Base-by-base conservation (phyloP, 2,113 vertebrate species). In the Brachypodius melanocephalos region DNA sequence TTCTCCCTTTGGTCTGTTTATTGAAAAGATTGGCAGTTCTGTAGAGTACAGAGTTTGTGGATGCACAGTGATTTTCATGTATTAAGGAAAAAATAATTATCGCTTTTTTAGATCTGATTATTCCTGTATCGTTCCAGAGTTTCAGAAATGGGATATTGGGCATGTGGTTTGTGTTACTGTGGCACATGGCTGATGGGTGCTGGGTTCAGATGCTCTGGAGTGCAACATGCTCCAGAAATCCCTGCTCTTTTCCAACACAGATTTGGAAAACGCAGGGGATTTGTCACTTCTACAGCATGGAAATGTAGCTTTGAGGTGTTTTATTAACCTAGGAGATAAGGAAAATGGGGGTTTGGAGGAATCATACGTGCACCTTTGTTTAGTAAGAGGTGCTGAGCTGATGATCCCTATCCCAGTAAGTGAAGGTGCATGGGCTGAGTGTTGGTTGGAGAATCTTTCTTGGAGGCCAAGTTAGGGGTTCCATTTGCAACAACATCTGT, bases 211-310 rank as follows among this genome's bases (percentile, higher is more conserved):
- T 40, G 40, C 32, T 67, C 12, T 43, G 71, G 34, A n/a, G 9
- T 3, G 20, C 19, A 36, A 11, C 1, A 2, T 78, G 34, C 32
- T 72, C 8, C 51, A 42, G 63, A 38, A 71, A 51, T 32, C 9
- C 1, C 0, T 24, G 3, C 2, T 15, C 16, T 31, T 55, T 82
- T 57, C 45, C 55, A 72, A 8, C 16, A 9, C 4, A 1, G 0
- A 0, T 7, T 4, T 29, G 10, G 46, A 77, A 73, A 22, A 10
- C 43, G 6, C 21, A 14, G 1, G 17, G 36, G 16, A 4, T 65
- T 59, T 59, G 5, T 38, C 1, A 16, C 65, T 89, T 73, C 67
- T 93, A 2, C 16, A 4, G 1, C 1, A 2, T 10, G 32, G n/a
- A 58, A 43, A 21, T 5, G 3, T 4, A 36, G 22, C 16, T 61